These are phyloP conservation scores for Erinaceus europaeus DNA, from an alignment of 2,113 vertebrate genomes.

Conservation along the genomic window DNA sequence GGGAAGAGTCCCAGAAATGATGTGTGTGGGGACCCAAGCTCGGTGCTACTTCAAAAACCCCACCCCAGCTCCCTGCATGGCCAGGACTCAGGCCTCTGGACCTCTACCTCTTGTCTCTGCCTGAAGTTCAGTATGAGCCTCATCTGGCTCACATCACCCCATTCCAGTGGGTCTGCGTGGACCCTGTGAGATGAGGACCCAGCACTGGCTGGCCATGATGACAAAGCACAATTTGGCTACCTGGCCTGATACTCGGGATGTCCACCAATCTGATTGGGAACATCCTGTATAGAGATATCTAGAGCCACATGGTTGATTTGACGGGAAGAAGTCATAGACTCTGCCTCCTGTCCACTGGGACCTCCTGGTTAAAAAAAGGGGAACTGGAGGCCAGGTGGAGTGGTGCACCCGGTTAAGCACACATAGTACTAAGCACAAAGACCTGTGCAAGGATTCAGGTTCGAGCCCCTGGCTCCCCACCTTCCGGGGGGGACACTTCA, in stretches of 20 bases:
- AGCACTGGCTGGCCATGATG: neutral
- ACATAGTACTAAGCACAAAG: too few species aligned
- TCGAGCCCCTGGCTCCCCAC: too few species aligned
- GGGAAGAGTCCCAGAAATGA: neutral
- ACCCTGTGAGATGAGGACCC: rapidly evolving
- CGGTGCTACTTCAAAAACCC: neutral
- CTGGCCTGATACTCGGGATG: neutral
- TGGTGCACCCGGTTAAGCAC: too few species aligned
- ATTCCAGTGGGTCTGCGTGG: neutral
- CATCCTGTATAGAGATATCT: neutral
- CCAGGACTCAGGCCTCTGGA: neutral
- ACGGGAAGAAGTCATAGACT: neutral
- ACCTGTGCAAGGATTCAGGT: too few species aligned
- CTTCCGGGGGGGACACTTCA: too few species aligned
- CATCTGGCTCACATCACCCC: neutral
- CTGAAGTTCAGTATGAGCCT: neutral
- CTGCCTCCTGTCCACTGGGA: neutral
- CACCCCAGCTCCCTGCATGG: too few species aligned
- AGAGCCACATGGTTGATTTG: neutral
- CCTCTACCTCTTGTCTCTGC: neutral
- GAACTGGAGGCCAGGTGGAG: too few species aligned
- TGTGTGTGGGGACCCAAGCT: neutral
- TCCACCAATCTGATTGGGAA: too few species aligned
- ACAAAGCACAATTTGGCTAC: neutral
- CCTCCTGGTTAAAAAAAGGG: neutral